Evolutionary conservation across 1,140 invertebrate species (phyloP).

Genomic region (Drosophila truncata): DNA sequence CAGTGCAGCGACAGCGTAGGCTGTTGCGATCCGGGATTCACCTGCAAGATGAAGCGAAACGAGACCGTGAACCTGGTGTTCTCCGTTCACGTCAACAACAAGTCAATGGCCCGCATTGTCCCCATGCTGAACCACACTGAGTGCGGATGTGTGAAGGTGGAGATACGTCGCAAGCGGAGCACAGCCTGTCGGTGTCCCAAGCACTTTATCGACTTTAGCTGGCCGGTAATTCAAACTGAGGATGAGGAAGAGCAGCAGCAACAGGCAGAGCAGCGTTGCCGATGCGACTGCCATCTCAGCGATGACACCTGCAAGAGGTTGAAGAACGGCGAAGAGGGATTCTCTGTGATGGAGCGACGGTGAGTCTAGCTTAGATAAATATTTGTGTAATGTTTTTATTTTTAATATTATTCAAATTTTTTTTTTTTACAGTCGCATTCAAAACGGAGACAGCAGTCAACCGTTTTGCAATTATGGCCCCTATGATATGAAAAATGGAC

Average conservation of each 20-base stretch:
- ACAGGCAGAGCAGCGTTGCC: conserved; percentile 41
- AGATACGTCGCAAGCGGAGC: conserved; percentile 64
- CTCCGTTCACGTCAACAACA: conserved; percentile 10
- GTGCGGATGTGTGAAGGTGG: conserved; percentile 62
- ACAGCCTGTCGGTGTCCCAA: conserved; percentile 65
- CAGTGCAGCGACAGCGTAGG: conserved; percentile 91
- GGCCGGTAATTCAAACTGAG: conserved; percentile 4
- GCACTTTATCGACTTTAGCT: conserved; percentile 69
- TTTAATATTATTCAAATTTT: neutral
- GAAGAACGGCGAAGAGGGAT: conserved; percentile 79
- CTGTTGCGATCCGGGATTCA: conserved; percentile 87
- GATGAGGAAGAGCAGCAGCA: neutral
- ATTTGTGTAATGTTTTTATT: neutral
- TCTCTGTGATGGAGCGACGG: conserved; percentile 74
- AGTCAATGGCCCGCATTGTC: conserved; percentile 7
- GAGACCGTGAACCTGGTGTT: conserved; percentile 62
- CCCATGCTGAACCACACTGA: conserved; percentile 71
- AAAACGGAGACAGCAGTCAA: conserved; percentile 50
- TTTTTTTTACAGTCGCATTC: conserved; percentile 62
- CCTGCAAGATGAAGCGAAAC: conserved; percentile 86
- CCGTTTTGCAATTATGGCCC: conserved; percentile 71
- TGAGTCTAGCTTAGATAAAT: conserved; percentile 6
- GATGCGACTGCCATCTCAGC: conserved; percentile 74
- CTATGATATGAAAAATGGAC: conserved; percentile 65
- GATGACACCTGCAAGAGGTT: conserved; percentile 70